These are phyloP conservation scores for Phoeniculus purpureus DNA, from an alignment of 2,797 vertebrate species.

Conservation along the genomic window DNA sequence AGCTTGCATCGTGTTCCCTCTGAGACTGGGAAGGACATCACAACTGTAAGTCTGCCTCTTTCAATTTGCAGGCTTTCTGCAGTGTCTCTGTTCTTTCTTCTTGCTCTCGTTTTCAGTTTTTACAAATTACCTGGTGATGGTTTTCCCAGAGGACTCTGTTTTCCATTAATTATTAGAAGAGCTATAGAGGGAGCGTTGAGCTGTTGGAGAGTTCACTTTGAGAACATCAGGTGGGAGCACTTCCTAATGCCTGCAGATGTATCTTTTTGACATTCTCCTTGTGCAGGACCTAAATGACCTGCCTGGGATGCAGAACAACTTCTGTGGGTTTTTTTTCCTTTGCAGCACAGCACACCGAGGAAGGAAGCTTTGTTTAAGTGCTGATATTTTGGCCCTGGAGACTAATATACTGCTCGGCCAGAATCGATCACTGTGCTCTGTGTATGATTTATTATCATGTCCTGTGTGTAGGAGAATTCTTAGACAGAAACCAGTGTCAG, in stretches of 20 bases:
- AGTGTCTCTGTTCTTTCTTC: neutral
- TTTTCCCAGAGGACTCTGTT: slow-evolving; percentile 43
- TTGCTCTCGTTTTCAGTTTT: slow-evolving; percentile 32
- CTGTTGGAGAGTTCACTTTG: slow-evolving; percentile 24
- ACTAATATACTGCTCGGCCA: neutral
- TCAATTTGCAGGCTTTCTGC: slow-evolving; percentile 44
- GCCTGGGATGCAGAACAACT: neutral
- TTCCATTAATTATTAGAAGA: slow-evolving; percentile 55
- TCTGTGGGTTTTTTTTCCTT: neutral
- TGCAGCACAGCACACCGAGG: neutral
- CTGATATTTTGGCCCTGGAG: slow-evolving; percentile 29
- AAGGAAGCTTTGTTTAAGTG: slow-evolving; percentile 48
- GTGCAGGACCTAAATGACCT: slow-evolving; percentile 19
- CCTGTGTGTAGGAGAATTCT: neutral
- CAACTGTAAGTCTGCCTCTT: neutral
- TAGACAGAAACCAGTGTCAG: neutral
- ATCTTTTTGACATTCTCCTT: slow-evolving; percentile 32
- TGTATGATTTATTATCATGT: slow-evolving; percentile 40
- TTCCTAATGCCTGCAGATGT: slow-evolving; percentile 6
- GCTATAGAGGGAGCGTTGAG: neutral
- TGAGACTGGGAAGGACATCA: slow-evolving; percentile 12
- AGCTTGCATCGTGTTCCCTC: fast-evolving
- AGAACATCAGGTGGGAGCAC: slow-evolving; percentile 8
- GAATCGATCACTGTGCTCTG: neutral
- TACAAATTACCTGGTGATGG: slow-evolving; percentile 58